Evolutionary conservation across 2,888 invertebrate genomes (phyloP).

Genomic region (Eucera pruinosa): DNA sequence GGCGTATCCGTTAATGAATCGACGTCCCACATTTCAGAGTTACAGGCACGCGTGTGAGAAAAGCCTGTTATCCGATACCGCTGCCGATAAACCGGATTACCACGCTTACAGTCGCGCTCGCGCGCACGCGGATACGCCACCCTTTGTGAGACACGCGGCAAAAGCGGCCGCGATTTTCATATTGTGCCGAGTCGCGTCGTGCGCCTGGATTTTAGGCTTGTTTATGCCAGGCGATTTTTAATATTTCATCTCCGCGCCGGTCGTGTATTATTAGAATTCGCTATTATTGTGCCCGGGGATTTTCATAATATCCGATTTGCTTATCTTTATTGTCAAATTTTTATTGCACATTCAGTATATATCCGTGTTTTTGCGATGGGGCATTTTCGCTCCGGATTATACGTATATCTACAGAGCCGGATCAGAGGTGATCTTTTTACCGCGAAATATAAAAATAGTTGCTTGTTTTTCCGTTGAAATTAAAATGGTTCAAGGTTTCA

Average conservation of each 20-base stretch:
- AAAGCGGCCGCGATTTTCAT: constrained; percentile 42
- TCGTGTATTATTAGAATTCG: background rate
- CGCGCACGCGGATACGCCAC: constrained; percentile 6
- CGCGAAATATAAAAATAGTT: too few species aligned
- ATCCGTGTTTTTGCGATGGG: too few species aligned
- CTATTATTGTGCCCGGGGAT: background rate
- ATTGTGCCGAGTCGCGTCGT: background rate
- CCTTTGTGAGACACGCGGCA: constrained; percentile 32
- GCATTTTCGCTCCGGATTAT: too few species aligned
- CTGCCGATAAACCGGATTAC: constrained; percentile 49
- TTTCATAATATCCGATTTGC: too few species aligned
- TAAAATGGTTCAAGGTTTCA: too few species aligned
- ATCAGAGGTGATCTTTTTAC: too few species aligned
- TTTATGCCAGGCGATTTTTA: background rate
- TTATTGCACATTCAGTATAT: too few species aligned
- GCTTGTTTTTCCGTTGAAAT: too few species aligned
- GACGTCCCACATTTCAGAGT: constrained; percentile 63
- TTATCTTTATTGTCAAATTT: too few species aligned
- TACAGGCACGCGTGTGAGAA: constrained; percentile 33
- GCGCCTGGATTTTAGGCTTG: background rate
- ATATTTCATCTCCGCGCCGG: background rate
- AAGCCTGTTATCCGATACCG: constrained; percentile 49
- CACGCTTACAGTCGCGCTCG: constrained; percentile 34
- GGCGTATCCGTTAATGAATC: constrained; percentile 61
- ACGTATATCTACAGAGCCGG: too few species aligned